A percentile compares a stretch with the other conserved stretches of the same genome.
These are phyloP conservation scores for Coptotermes formosanus DNA, from an alignment of 1,140 invertebrate genomes.

Conservation along the genomic window DNA sequence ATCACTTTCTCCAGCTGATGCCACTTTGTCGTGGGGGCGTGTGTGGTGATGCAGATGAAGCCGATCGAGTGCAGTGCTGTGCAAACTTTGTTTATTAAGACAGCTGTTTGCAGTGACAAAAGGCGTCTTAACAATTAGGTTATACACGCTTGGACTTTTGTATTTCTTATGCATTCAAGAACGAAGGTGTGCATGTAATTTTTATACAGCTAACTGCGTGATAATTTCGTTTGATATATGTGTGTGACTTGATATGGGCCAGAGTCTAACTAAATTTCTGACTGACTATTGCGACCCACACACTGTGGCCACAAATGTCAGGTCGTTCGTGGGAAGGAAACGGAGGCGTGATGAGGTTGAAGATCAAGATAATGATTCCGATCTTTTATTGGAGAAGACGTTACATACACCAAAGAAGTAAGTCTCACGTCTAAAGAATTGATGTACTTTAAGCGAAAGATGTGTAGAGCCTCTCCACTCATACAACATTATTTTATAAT, in stretches of 20 bases:
- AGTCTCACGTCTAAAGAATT: background rate
- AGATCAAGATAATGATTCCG: conserved; percentile 2
- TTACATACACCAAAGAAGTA: conserved; percentile 29
- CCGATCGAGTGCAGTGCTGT: background rate
- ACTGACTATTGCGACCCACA: background rate
- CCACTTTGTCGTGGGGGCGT: background rate
- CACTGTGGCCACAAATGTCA: conserved; percentile 3
- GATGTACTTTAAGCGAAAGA: no score
- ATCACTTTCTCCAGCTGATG: background rate
- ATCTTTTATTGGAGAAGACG: conserved; percentile 25
- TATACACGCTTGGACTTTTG: background rate
- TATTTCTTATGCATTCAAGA: background rate
- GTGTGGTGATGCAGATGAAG: no score
- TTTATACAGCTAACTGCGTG: background rate
- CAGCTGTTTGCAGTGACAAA: background rate
- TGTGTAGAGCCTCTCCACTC: background rate
- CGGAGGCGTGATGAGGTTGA: conserved; percentile 18
- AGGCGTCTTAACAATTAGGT: background rate
- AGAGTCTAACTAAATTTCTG: background rate
- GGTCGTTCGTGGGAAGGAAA: conserved; percentile 19
- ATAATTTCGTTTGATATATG: background rate
- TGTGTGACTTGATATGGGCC: background rate
- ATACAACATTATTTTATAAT: conserved; percentile 39
- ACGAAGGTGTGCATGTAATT: background rate
- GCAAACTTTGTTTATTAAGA: background rate